Base-by-base conservation (phyloP, 2,113 vertebrate species). In the Catharus fuscescens region DNA sequence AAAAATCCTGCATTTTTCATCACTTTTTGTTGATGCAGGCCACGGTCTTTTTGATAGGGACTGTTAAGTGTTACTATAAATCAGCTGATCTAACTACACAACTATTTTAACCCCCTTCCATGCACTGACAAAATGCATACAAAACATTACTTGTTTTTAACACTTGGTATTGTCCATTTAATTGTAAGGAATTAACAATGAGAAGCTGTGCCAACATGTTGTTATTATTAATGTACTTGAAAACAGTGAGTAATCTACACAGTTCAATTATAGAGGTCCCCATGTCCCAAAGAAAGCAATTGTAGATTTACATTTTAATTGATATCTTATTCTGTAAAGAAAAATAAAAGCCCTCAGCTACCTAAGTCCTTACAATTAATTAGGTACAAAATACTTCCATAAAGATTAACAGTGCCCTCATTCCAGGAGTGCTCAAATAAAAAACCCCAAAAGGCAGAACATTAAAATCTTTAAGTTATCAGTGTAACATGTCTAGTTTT, bases 261-360 rank as follows among this genome's bases (percentile, higher is more conserved):
- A 48, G 65, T 83, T 89, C 86, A 91, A 1, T 84, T 93, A 84
- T 10, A 91, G 44, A 42, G 31, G 80, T 74, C 48, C 40, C 69
- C 28, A 26, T 34, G 69, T 84, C 73, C 57, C 80, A 69, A 76
- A 81, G 65, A 67, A 82, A 91, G 52, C 64, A 86, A 53, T 42
- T 8, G 3, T 57, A 86, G 86, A 92, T 93, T 91, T 93, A 87
- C 48, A 95, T 93, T 93, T 92, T 93, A 95, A 96, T 81, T 89
- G 72, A 64, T 81, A 71, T 40, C 84, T 80, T 91, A 71, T 56
- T 92, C 77, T 45, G 48, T 80, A 81, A 92, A 89, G 53, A 67
- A 93, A 94, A 96, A 95, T 57, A 86, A 90, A 94, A 91, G 56
- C 69, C 73, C 69, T 91, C 60, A 88, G 82, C 72, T 92, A 93